These are phyloP conservation scores for Leptodactylus fallax DNA, from an alignment of 2,797 vertebrate genomes.

Conservation along the genomic window DNA sequence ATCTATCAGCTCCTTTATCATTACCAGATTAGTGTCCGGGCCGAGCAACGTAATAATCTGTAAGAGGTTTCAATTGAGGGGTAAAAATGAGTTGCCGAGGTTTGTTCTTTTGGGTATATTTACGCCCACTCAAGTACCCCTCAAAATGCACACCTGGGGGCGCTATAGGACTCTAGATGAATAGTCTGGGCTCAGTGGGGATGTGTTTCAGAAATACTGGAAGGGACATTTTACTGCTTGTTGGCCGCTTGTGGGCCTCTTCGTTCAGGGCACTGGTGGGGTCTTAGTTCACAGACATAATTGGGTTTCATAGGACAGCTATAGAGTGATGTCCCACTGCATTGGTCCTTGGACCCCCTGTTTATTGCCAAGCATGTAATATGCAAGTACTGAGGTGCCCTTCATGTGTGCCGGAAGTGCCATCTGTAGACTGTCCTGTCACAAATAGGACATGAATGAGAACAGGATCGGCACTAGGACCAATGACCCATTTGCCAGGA, in stretches of 20 bases:
- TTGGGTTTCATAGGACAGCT: background rate
- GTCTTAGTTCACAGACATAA: background rate
- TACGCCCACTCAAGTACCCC: too few relatives aligned
- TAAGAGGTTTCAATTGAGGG: conserved; percentile 74
- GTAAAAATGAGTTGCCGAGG: conserved; percentile 70
- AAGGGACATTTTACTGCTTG: background rate
- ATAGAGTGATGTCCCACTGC: too few relatives aligned
- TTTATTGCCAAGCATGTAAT: too few relatives aligned
- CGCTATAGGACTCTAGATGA: too few relatives aligned
- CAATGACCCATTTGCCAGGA: too few relatives aligned
- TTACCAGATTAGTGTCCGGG: conserved; percentile 79
- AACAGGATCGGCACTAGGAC: too few relatives aligned
- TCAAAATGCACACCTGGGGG: background rate
- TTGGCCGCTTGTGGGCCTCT: background rate
- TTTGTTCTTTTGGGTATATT: conserved; percentile 35
- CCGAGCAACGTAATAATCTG: conserved; percentile 73
- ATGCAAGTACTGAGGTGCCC: too few relatives aligned
- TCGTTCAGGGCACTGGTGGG: too few relatives aligned
- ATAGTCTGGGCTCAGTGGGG: background rate
- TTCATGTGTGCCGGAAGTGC: too few relatives aligned
- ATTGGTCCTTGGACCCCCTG: too few relatives aligned
- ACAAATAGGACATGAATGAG: too few relatives aligned
- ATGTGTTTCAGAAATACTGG: background rate
- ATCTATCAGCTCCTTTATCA: conserved; percentile 77
- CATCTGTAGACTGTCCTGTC: too few relatives aligned